Base-by-base conservation (phyloP, 2,888 invertebrate species). In the Zhuqinia jingwanae region DNA sequence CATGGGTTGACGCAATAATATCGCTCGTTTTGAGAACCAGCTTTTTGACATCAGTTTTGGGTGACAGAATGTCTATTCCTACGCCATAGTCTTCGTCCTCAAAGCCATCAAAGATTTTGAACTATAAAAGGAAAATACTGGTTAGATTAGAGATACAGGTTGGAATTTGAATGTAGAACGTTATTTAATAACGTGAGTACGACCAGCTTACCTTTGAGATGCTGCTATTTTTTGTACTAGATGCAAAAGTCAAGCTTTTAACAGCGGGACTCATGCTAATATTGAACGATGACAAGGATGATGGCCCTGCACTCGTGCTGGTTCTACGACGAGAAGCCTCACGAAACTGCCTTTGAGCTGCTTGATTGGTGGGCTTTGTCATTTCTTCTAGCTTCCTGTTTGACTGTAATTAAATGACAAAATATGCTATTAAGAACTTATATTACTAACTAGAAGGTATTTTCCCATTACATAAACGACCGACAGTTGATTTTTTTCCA, bases 71-170 rank as follows among this genome's bases (percentile, higher is more conserved):
- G 75, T 91, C 91, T n/a, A 90, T 82, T 1, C 87, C 76, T 11
- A 87, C 75, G 1, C 86, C 87, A 45, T 83, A 94, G 91, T 96
- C 96, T 11, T 95, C 95, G 91, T 97, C 97, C 90, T 96, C 96
- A 0, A 97, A 92, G 0, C 97, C 97, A 91, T 97, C 97, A 92
- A 98, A 98, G 0, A 98, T 92, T 0, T 95, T 95, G 92, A 96
- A 96, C 94, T 95, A n/a, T 5, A 65, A 36, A 65, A 60, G 6
- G 42, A 30, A 20, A 53, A 50, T 50, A 27, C 25, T 17, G 20
- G 20, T 20, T 11, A 50, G 15, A 15, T 50, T n/a, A n/a, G 15
- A 50, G 15, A 50, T 11, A 50, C 50, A 2, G 50, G 2, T 17
- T 76, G 1, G 58, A 36, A 45, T 36, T 27, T 50, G 3, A 17